Base-by-base conservation (phyloP, 1,140 invertebrate genomes). In the Andricus grossulariae region DNA sequence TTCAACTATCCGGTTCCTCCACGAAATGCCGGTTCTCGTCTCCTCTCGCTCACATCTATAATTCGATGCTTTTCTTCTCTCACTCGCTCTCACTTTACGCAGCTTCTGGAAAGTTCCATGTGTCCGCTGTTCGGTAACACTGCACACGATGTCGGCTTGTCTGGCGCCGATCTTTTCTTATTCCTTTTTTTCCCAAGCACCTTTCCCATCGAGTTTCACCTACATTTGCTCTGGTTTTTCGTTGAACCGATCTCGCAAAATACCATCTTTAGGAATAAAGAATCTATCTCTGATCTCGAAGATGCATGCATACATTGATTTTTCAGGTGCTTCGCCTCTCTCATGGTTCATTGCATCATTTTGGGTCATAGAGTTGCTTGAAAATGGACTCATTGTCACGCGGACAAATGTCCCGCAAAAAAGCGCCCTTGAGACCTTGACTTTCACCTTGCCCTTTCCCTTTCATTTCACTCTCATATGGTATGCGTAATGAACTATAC, bases 61-160 rank as follows among this genome's bases (percentile, higher is more conserved):
- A 66, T 39, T 66, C 15, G n/a, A n/a, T 66, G 16, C 60, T 66
- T 66, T 66, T 66, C 11, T n/a, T 66, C 3, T 55, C 25, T 80
- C 51, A 18, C 73, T 72, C 60, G 72, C 76, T 70, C 25, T 71
- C 74, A 77, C 78, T 78, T 76, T 74, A 79, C 80, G 66, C 15
- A 55, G 78, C 77, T 82, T 84, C 82, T 89, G 87, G 89, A 89
- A 90, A 88, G 80, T 90, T 89, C 89, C 89, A 87, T 71, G 76
- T n/a, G 18, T 76, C 77, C 54, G 49, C 71, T 52, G 54, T 72
- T 57, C 60, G 39, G 25, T 32, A 15, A 66, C 39, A n/a, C 25
- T 39, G 11, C 25, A 32, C 25, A 60, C 25, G n/a, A 25, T 11
- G 49, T 21, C 70, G 6, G 10, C 52, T 50, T 32, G 12, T 25